phyloP scores from a whole-genome alignment of 1,140 invertebrate species.

The Pseudomyrmex sp. region DNA sequence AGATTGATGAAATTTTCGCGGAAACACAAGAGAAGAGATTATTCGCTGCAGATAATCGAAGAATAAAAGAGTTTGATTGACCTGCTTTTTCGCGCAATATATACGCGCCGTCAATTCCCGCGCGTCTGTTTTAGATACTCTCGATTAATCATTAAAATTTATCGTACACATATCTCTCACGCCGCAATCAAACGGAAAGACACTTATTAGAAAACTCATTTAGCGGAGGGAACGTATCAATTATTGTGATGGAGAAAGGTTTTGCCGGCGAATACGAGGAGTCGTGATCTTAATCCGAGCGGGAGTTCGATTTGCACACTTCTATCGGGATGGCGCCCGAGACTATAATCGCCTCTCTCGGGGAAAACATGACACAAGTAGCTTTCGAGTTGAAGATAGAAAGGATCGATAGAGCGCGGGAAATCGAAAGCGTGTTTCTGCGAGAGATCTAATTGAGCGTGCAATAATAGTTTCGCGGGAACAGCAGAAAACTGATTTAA shows the following conservation, averaged over 20 bases:
- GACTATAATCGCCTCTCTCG: constrained; percentile 36
- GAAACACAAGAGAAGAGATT: background rate
- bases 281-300: constrained; percentile 26
- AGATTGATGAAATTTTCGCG: background rate
- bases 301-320: constrained; percentile 34
- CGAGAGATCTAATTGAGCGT: constrained; percentile 31
- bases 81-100: background rate
- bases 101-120: background rate
- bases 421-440: constrained; percentile 12
- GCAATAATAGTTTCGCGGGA: constrained; percentile 36
- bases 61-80: background rate
- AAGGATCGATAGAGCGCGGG: background rate
- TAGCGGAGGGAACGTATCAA: background rate
- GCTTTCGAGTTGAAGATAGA: constrained; percentile 20
- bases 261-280: constrained; percentile 4
- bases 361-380: constrained; percentile 30
- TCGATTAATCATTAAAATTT: constrained; percentile 19
- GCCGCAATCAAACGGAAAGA: background rate
- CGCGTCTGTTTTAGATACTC: background rate
- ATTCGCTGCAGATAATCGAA: background rate
- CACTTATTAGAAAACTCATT: constrained; percentile 2
- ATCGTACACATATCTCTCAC: background rate
- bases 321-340: background rate
- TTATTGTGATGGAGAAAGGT: background rate
- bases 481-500: constrained; percentile 6